phyloP scores from a whole-genome alignment of 2,797 vertebrate genomes.

The Cossypha niveicapilla region DNA sequence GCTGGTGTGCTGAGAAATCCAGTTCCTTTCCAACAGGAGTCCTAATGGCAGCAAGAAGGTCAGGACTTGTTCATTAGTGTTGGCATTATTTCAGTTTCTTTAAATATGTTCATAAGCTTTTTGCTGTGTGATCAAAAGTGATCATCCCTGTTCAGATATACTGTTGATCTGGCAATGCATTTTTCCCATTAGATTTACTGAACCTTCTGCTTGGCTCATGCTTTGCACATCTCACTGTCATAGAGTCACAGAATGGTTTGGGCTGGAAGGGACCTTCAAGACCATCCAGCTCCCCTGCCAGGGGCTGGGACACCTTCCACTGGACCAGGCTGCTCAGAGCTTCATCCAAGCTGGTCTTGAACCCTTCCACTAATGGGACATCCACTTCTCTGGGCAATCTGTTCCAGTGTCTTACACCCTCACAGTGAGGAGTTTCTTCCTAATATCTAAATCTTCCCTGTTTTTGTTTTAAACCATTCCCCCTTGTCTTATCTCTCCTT shows the following conservation, averaged over 20 bases:
- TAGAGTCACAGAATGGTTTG: not conserved
- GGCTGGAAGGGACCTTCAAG: not conserved
- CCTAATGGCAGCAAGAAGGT: not conserved
- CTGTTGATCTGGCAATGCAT: not conserved
- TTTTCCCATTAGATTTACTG: not conserved
- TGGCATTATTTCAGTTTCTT: not conserved
- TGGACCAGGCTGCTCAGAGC: not conserved
- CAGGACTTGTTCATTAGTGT: not conserved
- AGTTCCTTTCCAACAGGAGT: not conserved
- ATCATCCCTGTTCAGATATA: not conserved
- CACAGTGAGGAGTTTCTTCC: not conserved
- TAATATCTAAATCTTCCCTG: not conserved
- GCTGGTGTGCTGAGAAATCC: not conserved
- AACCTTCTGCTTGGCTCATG: not conserved
- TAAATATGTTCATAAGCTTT: not conserved
- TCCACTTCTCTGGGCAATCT: not conserved
- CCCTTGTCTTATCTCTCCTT: not conserved
- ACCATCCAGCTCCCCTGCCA: not conserved
- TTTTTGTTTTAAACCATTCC: not conserved
- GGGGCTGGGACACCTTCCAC: not conserved
- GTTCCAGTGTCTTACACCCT: not conserved
- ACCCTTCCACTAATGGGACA: not conserved
- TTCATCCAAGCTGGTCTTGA: not conserved
- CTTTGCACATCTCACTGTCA: not conserved
- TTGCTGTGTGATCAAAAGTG: not conserved